A percentile compares a stretch with the other conserved stretches of the same genome.
phyloP scores from a whole-genome alignment of 2,797 vertebrate species.

The Micropoecilia bifurca region DNA sequence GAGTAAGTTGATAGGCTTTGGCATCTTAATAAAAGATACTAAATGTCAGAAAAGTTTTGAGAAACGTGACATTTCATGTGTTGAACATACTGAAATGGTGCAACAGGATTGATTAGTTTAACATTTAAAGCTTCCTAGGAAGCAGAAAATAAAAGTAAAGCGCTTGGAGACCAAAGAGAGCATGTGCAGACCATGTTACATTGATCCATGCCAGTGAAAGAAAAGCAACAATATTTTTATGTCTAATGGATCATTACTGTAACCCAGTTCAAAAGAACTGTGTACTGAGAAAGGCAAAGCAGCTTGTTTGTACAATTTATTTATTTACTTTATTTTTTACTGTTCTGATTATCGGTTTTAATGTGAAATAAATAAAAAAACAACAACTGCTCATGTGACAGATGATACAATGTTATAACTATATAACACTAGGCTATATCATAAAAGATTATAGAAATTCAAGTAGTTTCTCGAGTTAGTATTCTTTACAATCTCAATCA shows the following conservation, averaged over 20 bases:
- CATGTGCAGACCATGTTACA: not conserved
- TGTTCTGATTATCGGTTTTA: not conserved
- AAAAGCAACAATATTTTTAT: not conserved
- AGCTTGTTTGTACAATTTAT: not conserved
- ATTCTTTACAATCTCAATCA: not conserved
- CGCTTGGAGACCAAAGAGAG: constrained; percentile 20
- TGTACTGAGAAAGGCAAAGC: not conserved
- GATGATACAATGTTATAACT: not conserved
- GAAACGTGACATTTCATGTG: constrained; percentile 16
- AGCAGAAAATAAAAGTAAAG: constrained; percentile 36
- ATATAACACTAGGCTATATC: too few species aligned
- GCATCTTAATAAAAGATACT: constrained; percentile 24
- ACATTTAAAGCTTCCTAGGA: not conserved
- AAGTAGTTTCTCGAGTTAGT: not conserved
- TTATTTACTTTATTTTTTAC: not conserved
- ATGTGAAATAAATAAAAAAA: not conserved
- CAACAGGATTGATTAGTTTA: constrained; percentile 15
- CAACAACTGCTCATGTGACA: not conserved
- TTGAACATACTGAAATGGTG: constrained; percentile 14
- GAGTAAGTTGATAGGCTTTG: constrained; percentile 17
- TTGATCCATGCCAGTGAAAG: not conserved
- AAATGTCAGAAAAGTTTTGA: constrained; percentile 25
- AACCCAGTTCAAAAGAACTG: not conserved
- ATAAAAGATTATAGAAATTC: not conserved
- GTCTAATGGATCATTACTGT: not conserved